Percentiles rank a stretch among this genome's conserved stretches.
These are phyloP conservation scores for Sebastes itinus DNA, from an alignment of 2,797 vertebrate genomes.

Conservation along the genomic window DNA sequence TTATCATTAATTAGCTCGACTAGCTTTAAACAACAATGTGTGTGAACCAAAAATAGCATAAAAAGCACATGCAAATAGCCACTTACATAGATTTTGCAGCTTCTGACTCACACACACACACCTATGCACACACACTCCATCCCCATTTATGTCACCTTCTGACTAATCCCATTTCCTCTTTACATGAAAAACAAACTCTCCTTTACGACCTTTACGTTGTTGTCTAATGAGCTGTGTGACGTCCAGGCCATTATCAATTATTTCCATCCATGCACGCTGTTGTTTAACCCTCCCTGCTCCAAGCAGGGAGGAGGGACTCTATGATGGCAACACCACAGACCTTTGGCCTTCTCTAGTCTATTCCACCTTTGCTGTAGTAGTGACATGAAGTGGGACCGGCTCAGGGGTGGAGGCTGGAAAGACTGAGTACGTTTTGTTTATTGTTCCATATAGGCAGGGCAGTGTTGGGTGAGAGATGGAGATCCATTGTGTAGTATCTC, in stretches of 20 bases:
- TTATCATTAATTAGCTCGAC: not conserved
- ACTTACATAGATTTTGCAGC: slow-evolving; percentile 16
- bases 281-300: slow-evolving; percentile 19
- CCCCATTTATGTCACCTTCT: slow-evolving; percentile 41
- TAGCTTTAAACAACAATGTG: not conserved
- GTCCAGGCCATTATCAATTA: slow-evolving; percentile 54
- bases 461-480: slow-evolving; percentile 68
- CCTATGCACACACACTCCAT: not conserved
- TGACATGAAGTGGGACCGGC: slow-evolving; percentile 26
- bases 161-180: slow-evolving; percentile 69
- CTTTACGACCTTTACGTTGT: slow-evolving; percentile 58
- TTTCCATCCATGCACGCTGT: slow-evolving; percentile 49
- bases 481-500: slow-evolving; percentile 77
- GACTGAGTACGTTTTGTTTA: slow-evolving; percentile 74
- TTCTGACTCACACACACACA: not conserved
- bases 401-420: slow-evolving; percentile 67
- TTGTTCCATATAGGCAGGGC: slow-evolving; percentile 78
- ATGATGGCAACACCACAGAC: slow-evolving; percentile 1
- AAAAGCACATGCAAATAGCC: not conserved
- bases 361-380: slow-evolving; percentile 44
- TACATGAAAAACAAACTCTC: slow-evolving; percentile 46
- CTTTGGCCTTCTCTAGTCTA: slow-evolving; percentile 36
- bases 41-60: not conserved
- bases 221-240: slow-evolving; percentile 62
- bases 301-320: slow-evolving; percentile 6